Percentiles rank a stretch among this genome's conserved stretches.
phyloP scores from a whole-genome alignment of 2,797 vertebrate genomes.

The Manis javanica region DNA sequence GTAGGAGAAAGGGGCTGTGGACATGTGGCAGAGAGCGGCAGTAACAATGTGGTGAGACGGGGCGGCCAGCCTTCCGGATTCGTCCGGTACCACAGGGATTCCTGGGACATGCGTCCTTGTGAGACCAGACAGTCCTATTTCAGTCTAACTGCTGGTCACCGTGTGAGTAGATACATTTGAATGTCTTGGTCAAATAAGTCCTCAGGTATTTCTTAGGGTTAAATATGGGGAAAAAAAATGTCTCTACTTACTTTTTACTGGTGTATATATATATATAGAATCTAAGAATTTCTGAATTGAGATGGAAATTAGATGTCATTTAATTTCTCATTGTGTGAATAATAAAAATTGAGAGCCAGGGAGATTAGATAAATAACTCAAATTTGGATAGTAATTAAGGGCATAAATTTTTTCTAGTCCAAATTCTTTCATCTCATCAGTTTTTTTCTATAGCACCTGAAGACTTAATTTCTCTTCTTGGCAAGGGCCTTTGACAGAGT shows the following conservation, averaged over 20 bases:
- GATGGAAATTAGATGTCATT: neutral
- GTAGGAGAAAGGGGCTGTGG: neutral
- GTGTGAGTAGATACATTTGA: neutral
- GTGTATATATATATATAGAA: neutral
- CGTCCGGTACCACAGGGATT: neutral
- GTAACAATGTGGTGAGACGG: neutral
- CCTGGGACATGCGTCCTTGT: neutral
- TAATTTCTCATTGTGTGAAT: conserved; percentile 8
- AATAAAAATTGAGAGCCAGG: neutral
- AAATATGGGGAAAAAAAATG: conserved; percentile 7
- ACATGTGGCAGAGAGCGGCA: neutral
- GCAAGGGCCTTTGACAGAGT: neutral
- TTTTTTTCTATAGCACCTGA: neutral
- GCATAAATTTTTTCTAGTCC: neutral
- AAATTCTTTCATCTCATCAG: neutral
- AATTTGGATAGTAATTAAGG: neutral
- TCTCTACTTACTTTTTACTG: neutral
- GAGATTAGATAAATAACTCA: conserved; percentile 9
- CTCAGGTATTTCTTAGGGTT: neutral
- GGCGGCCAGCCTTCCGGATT: neutral
- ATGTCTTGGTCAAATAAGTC: neutral
- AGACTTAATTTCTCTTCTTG: neutral
- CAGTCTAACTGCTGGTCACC: neutral
- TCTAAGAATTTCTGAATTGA: neutral
- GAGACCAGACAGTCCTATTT: neutral